Evolutionary conservation across 2,888 invertebrate species (phyloP).

Genomic region (Epinotia bilunana): DNA sequence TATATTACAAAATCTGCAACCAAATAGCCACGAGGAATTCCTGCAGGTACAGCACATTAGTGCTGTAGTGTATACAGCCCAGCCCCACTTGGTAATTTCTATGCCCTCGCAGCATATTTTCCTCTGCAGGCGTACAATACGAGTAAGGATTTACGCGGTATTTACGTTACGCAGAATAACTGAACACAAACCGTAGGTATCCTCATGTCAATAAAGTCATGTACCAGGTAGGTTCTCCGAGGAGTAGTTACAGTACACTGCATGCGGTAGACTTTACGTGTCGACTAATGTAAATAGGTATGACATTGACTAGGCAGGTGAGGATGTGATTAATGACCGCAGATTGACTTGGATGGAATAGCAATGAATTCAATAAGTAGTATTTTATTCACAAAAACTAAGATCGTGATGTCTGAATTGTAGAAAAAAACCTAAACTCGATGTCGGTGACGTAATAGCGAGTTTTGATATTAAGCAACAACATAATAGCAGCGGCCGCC

Average conservation of each 20-base stretch:
- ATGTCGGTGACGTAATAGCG: slow-evolving; percentile 31
- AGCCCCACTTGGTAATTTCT: neutral
- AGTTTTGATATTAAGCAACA: slow-evolving; percentile 27
- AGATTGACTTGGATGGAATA: slow-evolving; percentile 1
- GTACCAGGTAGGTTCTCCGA: neutral
- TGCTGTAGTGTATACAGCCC: too few species aligned
- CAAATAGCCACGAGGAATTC: too few species aligned
- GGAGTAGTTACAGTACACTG: neutral
- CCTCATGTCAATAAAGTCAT: neutral
- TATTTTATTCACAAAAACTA: slow-evolving; percentile 18
- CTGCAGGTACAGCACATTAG: too few species aligned
- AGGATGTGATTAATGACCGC: slow-evolving; percentile 25
- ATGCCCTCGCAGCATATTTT: neutral
- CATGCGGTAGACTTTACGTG: neutral
- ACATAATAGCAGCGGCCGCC: slow-evolving; percentile 42
- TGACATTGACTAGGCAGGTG: slow-evolving; percentile 18
- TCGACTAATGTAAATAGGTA: slow-evolving; percentile 6
- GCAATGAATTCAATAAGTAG: neutral
- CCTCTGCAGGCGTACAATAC: neutral
- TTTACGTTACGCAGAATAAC: neutral
- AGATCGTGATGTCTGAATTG: slow-evolving; percentile 28
- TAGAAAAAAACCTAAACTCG: slow-evolving; percentile 23
- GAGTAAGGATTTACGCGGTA: too few species aligned
- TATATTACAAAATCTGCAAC: too few species aligned
- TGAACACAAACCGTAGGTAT: neutral